Evolutionary conservation across 1,140 invertebrate species (phyloP).

Genomic region (Macrosteles quadrilineatus): DNA sequence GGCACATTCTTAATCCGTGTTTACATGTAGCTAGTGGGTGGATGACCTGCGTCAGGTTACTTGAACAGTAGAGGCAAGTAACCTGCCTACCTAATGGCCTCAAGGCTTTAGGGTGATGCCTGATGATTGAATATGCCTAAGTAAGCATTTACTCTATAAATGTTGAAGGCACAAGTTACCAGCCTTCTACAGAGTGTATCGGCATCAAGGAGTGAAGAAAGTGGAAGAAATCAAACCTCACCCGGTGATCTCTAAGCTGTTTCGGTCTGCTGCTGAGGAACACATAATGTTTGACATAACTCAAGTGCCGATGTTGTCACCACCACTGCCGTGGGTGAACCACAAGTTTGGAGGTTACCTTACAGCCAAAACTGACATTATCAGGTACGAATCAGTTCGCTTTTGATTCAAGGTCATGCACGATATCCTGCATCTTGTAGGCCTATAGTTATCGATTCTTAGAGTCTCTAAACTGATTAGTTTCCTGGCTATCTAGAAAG

Average conservation of each 20-base stretch:
- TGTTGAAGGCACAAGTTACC: constrained; percentile 58
- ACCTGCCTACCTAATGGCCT: too few relatives aligned
- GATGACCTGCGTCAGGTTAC: too few relatives aligned
- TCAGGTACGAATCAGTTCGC: too few relatives aligned
- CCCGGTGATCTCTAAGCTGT: constrained; percentile 67
- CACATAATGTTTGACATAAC: constrained; percentile 69
- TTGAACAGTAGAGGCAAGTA: too few relatives aligned
- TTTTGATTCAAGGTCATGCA: not conserved
- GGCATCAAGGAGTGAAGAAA: constrained; percentile 61
- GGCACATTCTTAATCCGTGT: too few relatives aligned
- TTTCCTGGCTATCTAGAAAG: too few relatives aligned
- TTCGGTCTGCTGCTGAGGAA: constrained; percentile 64
- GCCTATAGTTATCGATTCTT: too few relatives aligned
- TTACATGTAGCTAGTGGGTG: too few relatives aligned
- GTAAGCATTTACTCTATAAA: too few relatives aligned
- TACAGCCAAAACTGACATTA: constrained; percentile 65
- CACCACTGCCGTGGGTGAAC: constrained; percentile 79
- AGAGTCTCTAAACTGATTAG: too few relatives aligned
- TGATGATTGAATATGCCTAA: too few relatives aligned
- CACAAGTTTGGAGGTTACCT: constrained; percentile 73
- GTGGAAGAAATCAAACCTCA: constrained; percentile 85
- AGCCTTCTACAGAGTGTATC: constrained; percentile 81
- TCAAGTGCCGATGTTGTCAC: constrained; percentile 73
- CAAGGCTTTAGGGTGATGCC: too few relatives aligned
- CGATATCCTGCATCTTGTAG: not conserved